phyloP scores from a whole-genome alignment of 2,888 invertebrate genomes.

The Drosophila longiperda region DNA sequence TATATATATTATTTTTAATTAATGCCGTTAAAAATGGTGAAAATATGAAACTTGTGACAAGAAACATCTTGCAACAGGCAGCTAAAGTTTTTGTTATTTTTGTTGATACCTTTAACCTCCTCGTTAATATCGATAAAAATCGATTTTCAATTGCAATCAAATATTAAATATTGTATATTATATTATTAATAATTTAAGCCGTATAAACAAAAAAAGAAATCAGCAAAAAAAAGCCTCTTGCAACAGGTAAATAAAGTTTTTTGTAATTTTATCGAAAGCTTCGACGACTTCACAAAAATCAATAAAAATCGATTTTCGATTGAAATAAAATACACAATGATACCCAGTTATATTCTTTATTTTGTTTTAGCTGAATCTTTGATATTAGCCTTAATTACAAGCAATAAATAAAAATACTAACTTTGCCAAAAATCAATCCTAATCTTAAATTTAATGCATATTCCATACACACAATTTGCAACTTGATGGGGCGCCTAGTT shows the following conservation, averaged over 20 bases:
- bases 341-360: not conserved
- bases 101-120: not conserved
- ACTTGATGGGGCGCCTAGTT: conserved; percentile 16
- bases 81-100: not conserved
- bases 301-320: not conserved
- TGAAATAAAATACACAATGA: not conserved
- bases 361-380: not conserved
- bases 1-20: no score
- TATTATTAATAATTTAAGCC: no score
- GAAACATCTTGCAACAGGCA: not conserved
- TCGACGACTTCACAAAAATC: not conserved
- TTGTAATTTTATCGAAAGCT: not conserved
- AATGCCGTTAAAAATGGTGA: not conserved
- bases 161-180: no score
- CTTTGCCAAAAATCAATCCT: not conserved
- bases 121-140: not conserved
- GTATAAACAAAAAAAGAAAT: no score
- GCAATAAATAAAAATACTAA: not conserved
- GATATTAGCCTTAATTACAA: not conserved
- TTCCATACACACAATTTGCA: not conserved
- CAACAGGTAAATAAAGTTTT: not conserved
- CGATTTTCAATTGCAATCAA: not conserved
- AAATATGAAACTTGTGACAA: not conserved
- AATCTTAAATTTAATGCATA: not conserved
- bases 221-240: not conserved